Evolutionary conservation across 2,888 invertebrate species (phyloP).

Genomic region (Iphiclides podalirius): DNA sequence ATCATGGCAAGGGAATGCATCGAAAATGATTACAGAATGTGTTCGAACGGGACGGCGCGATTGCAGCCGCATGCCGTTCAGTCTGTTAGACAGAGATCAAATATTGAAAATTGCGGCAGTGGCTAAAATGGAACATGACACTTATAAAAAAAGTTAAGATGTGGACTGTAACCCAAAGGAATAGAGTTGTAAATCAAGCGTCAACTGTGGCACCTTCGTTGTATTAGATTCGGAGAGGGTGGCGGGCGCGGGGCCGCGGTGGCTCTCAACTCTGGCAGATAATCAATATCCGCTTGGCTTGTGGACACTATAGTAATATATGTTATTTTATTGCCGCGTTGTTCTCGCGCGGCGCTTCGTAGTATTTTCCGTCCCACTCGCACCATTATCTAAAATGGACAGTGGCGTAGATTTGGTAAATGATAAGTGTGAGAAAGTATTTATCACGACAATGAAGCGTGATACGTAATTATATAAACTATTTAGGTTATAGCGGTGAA

Average conservation of each 20-base stretch:
- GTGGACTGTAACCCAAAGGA: constrained; percentile 41
- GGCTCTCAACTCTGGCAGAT: constrained; percentile 81
- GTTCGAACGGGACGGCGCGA: constrained; percentile 65
- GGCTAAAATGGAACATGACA: constrained; percentile 51
- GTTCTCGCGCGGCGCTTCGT: constrained; percentile 39
- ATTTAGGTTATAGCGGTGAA: constrained; percentile 64
- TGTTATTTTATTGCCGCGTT: constrained; percentile 69
- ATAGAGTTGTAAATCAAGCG: constrained; percentile 52
- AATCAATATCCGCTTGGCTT: constrained; percentile 82
- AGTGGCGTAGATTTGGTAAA: constrained; percentile 80
- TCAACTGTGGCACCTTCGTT: constrained; percentile 37
- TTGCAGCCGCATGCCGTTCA: constrained; percentile 69
- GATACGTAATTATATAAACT: constrained; percentile 77
- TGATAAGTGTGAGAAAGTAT: constrained; percentile 81
- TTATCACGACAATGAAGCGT: constrained; percentile 79
- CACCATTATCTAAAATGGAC: constrained; percentile 79
- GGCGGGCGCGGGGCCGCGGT: constrained; percentile 61
- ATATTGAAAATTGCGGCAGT: constrained; percentile 67
- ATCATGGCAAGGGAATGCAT: constrained; percentile 78
- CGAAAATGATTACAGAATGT: constrained; percentile 78
- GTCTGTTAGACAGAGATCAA: constrained; percentile 80
- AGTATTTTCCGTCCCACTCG: constrained; percentile 51
- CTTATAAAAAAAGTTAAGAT: constrained; percentile 40
- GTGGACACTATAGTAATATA: constrained; percentile 80
- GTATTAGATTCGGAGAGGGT: constrained; percentile 38